Evolutionary conservation across 2,888 invertebrate genomes (phyloP), one percentile per base, ranked within the genome.

Genomic region (Sisyra nigra): DNA sequence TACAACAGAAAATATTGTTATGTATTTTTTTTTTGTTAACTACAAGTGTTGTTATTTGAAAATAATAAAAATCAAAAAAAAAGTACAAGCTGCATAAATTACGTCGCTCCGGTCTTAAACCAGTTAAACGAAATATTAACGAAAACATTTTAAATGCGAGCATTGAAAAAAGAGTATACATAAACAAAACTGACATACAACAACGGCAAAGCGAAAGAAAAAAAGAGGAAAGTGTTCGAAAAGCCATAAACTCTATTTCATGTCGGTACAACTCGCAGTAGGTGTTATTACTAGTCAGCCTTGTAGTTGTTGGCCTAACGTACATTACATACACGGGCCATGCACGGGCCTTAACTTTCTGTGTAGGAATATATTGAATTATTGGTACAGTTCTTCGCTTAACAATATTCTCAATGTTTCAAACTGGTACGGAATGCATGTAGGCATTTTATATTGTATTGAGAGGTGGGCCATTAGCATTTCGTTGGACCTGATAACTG

Each of bases 241-340:
- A 54, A 56, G 58, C 56, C 59, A 60, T 60, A 60, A 60, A 60
- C 58, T 55, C 58, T 57, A 58, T 61, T 60, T 61, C 60, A 60
- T 60, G 61, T 61, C 61, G 60, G 59, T 60, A 59, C 59, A 59
- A 58, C 54, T 54, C 55, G 55, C 60, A 57, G 60, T 61, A 60
- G 59, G 60, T 60, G 60, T 59, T 58, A 58, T 57, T 53, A 48
- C 49, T 51, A 50, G 34, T 34, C 42, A 35, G 42, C 34, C 35
- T 42, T 35, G 42, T 42, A 35, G 19, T 29, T 18, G 17, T 15
- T 35, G 35, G 17, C 35, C 14, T 35, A 9, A 35, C 35, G 24
- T 24, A 24, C 24, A 24, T 24, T 24, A 24, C 24, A 24, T 24
- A 24, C 24, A 24, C 24, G 24, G 24, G 24, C 24, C 24, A 24